Evolutionary conservation across 1,140 invertebrate genomes (phyloP), one percentile per base, ranked within the genome.

Genomic region (Coelopa frigida): DNA sequence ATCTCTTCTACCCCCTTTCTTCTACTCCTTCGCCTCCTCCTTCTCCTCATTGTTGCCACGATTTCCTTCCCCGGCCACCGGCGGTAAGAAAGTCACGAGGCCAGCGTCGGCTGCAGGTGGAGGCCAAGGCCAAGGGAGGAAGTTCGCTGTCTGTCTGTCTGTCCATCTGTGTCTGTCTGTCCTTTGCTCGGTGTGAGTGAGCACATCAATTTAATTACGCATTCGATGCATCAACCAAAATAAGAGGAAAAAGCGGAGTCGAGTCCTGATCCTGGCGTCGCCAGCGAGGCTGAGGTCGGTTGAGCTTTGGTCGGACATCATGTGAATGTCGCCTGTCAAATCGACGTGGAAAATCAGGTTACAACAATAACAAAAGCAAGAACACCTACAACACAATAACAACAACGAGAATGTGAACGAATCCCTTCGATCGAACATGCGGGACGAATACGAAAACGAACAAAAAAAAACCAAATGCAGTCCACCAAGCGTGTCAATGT

Each of bases 401-500:
- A n/a, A n/a, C n/a, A n/a, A n/a, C n/a, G n/a, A n/a, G n/a, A n/a
- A n/a, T n/a, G n/a, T n/a, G n/a, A n/a, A n/a, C n/a, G n/a, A n/a
- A n/a, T n/a, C n/a, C n/a, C n/a, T n/a, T n/a, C n/a, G n/a, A n/a
- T n/a, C n/a, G n/a, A n/a, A n/a, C n/a, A n/a, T n/a, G n/a, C n/a
- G n/a, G n/a, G n/a, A n/a, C n/a, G n/a, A n/a, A n/a, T n/a, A n/a
- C n/a, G n/a, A n/a, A n/a, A n/a, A n/a, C n/a, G n/a, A n/a, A n/a
- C n/a, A n/a, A n/a, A n/a, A n/a, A n/a, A n/a, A n/a, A n/a, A n/a
- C n/a, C n/a, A n/a, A n/a, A n/a, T n/a, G n/a, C n/a, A n/a, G n/a
- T n/a, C n/a, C n/a, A n/a, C n/a, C n/a, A 44, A 44, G 42, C 42
- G 42, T 44, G 42, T 44, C 42, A 44, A 33, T 44, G 42, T 44